Evolutionary conservation across 2,113 vertebrate genomes (phyloP), one percentile per base, ranked within the genome.

Genomic region (Cryptotis parvus): DNA sequence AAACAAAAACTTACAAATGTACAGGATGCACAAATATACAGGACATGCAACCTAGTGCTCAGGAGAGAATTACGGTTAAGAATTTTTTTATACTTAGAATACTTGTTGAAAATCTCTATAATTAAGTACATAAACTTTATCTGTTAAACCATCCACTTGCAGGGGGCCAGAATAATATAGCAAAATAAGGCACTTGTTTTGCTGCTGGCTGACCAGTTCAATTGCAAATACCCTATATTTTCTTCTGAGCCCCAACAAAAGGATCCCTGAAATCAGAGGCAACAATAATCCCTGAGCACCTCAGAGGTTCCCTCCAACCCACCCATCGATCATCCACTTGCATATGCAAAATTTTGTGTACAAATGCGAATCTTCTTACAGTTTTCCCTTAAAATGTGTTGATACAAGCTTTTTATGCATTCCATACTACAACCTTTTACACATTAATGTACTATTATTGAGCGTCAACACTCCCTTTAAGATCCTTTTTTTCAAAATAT

Each of bases 341-440:
- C 74, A 27, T 87, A 80, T 58, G 37, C 24, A 65, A 5, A 41
- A 90, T 49, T 89, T 72, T 85, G 39, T 49, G 45, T 69, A 77
- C 49, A 26, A 63, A 70, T 52, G 55, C 29, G 10, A 15, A 73
- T 6, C 76, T 16, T n/a, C 86, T 86, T 88, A n/a, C 1, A 49
- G 45, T 75, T 92, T 84, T 52, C n/a, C 77, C 7, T 12, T 43
- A 78, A 81, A 49, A 91, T 55, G 61, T 66, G 5, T 83, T 88
- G n/a, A 80, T 91, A 27, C 29, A 35, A 84, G 39, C 37, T 72
- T 35, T 33, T 72, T 43, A 18, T 31, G 85, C 35, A 43, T 76
- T 37, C 27, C 3, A 16, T 58, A 14, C 15, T n/a, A 39, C 14
- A 70, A 14, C 11, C 24, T 70, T 69, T 85, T 79, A 68, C 24